Percentiles rank a stretch among this genome's conserved stretches.
phyloP scores from a whole-genome alignment of 2,888 invertebrate genomes.

The Caenorhabditis sulstoni region DNA sequence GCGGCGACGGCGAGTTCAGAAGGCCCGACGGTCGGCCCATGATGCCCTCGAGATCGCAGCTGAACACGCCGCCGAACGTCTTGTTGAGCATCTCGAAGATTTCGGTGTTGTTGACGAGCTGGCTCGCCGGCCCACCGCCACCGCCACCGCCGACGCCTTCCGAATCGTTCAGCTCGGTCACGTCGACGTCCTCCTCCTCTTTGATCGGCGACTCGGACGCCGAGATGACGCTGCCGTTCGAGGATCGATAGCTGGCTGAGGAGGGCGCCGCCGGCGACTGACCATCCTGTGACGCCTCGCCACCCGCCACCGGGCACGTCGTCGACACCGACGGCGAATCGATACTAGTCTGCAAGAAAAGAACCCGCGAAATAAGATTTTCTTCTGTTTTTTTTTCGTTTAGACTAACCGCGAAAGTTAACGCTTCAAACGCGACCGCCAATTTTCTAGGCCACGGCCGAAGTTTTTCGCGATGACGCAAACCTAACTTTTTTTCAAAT shows the following conservation, averaged over 20 bases:
- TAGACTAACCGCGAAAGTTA: too few relatives aligned
- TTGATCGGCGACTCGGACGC: conserved; percentile 51
- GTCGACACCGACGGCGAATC: conserved; percentile 41
- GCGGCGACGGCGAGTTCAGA: conserved; percentile 41
- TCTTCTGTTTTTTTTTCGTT: too few relatives aligned
- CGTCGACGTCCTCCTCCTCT: conserved; percentile 39
- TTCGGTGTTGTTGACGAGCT: conserved; percentile 33
- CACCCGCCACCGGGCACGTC: conserved; percentile 22
- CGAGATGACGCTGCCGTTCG: conserved; percentile 56
- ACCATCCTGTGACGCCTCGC: conserved; percentile 64
- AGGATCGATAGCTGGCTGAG: conserved; percentile 63
- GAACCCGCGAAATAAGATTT: too few relatives aligned
- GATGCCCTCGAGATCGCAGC: conserved; percentile 36
- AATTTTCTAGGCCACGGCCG: too few relatives aligned
- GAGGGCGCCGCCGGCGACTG: conserved; percentile 66
- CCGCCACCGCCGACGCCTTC: background rate
- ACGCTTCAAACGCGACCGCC: too few relatives aligned
- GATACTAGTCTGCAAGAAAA: conserved; percentile 48
- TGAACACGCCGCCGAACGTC: conserved; percentile 42
- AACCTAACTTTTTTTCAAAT: too few relatives aligned
- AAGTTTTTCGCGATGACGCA: too few relatives aligned
- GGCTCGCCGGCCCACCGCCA: background rate
- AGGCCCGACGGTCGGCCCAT: conserved; percentile 19
- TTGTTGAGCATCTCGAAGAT: conserved; percentile 46
- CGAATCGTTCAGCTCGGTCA: conserved; percentile 20